Evolutionary conservation across 2,113 vertebrate species (phyloP), one percentile per base, ranked within the genome.

Genomic region (Stegostoma tigrinum): DNA sequence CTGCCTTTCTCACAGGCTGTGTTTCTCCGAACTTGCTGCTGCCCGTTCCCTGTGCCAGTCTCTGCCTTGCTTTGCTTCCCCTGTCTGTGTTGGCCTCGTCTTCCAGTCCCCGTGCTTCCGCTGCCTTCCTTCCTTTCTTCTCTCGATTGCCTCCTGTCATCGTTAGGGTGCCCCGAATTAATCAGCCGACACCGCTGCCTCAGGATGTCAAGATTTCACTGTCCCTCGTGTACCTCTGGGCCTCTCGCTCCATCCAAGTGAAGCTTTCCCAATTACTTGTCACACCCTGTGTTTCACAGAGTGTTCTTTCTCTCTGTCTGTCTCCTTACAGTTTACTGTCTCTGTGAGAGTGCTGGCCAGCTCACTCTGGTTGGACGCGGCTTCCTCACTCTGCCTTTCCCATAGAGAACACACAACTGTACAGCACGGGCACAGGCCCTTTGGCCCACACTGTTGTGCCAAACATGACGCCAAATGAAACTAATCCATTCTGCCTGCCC

Each of bases 21-120:
- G 30, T 24, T 34, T 75, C 30, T 87, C 96, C 72, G 97, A 97
- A 97, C 97, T 97, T 97, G 34, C 30, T 75, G 30, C 27, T 5
- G 72, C 6, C 55, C 55, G 0, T 61, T 34, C 34, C 12, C 97
- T 97, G 96, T 95, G 96, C 55, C 55, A 8, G 6, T 34, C 34
- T 34, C 97, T 97, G 96, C 95, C 96, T 96, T 96, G 97, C 97
- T 96, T 96, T 97, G 96, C 97, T 96, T 97, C 96, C 97, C 0
- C 27, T 34, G 12, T 80, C 10, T n/a, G 0, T 38, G 75, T 80
- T 17, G 15, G 12, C 75, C 80, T 42, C 7, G 80, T 21, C 12
- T 83, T 72, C 5, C 38, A 6, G 5, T 42, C 15, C 42, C 38
- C 6, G 5, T 38, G 34, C 4, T 80, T 2, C 21, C 38, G 17